Conservation (phyloP, 2,888 invertebrate genomes). For the Caenorhabditis sulstoni region DNA sequence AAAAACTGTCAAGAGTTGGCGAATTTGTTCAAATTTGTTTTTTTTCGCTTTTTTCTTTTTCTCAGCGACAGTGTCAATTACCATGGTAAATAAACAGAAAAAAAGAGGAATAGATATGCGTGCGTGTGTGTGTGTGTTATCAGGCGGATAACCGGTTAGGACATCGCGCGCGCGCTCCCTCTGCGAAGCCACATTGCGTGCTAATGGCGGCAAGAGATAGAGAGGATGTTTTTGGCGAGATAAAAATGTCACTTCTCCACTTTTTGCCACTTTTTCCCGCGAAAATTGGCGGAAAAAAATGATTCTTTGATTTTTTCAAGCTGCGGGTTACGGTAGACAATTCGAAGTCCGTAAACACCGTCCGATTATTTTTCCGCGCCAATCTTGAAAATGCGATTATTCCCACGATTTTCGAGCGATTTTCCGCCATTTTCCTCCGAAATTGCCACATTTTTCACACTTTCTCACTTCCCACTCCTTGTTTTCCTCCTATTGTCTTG, state of each 20-base stretch:
- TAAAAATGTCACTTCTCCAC: not conserved
- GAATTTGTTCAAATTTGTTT: too few relatives aligned
- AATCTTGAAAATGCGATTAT: not conserved
- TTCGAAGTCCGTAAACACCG: slow-evolving; percentile 4
- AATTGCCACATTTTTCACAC: slow-evolving; percentile 7
- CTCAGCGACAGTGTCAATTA: slow-evolving; percentile 5
- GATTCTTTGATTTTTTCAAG: not conserved
- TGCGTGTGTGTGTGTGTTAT: too few relatives aligned
- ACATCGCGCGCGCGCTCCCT: not conserved
- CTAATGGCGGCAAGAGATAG: slow-evolving; percentile 17
- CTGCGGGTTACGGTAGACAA: not conserved
- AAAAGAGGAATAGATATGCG: not conserved
- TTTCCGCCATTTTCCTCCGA: not conserved
- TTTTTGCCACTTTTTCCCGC: not conserved
- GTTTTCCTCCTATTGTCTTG: not conserved
- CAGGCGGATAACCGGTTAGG: slow-evolving; percentile 33
- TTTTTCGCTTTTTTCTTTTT: too few relatives aligned
- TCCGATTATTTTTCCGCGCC: not conserved
- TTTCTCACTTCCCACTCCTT: not conserved
- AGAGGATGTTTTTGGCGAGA: too few relatives aligned
- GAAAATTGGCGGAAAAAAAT: not conserved
- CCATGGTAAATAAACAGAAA: not conserved
- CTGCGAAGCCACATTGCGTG: slow-evolving; percentile 38
- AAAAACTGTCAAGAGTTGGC: too few relatives aligned
- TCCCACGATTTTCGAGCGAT: not conserved